phyloP scores from a whole-genome alignment of 2,797 vertebrate species.

The Phyllotis vaccarum region DNA sequence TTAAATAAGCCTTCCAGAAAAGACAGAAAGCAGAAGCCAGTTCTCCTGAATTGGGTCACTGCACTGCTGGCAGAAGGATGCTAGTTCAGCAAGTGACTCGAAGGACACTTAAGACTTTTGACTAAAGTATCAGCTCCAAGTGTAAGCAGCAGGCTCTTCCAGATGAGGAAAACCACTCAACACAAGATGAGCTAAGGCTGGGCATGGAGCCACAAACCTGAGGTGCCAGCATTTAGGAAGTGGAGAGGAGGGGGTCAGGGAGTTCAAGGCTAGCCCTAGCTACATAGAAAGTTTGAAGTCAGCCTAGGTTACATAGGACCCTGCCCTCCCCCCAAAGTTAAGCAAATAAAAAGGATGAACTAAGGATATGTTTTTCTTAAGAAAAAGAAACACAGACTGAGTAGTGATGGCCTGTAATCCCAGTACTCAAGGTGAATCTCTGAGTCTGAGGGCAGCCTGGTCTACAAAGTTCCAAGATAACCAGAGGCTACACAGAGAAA shows the following conservation, averaged over 20 bases:
- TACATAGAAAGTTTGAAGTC: neutral
- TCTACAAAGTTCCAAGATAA: neutral
- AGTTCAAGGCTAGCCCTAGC: neutral
- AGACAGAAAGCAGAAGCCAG: constrained; percentile 16
- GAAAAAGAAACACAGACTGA: neutral
- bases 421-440: neutral
- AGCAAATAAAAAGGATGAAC: neutral
- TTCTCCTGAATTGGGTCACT: rapidly evolving
- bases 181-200: neutral
- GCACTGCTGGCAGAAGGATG: neutral
- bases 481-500: neutral
- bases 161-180: neutral
- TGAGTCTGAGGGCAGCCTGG: neutral
- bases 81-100: neutral
- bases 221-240: neutral
- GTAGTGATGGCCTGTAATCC: neutral
- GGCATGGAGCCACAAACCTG: neutral
- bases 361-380: neutral
- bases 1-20: constrained; percentile 14
- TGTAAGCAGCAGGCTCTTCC: neutral
- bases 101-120: neutral
- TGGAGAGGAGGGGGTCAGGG: neutral
- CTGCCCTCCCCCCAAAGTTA: neutral
- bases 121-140: neutral
- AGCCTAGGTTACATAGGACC: neutral